These are phyloP conservation scores for Perdix hodgsoniae DNA, from an alignment of 2,797 vertebrate genomes.

Conservation along the genomic window DNA sequence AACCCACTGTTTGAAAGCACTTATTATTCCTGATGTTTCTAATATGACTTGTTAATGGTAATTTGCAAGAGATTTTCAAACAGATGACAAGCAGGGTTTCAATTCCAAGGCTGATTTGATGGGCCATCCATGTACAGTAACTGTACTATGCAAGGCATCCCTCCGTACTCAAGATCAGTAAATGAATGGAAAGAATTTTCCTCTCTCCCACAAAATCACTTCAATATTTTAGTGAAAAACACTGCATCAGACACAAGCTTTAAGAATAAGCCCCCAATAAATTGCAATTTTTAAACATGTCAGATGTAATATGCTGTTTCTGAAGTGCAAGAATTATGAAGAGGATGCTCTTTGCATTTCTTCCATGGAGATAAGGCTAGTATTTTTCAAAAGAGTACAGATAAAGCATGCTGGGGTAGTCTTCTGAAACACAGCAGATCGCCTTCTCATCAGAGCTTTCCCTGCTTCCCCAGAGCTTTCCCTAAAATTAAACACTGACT, in stretches of 20 bases:
- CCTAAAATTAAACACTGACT: conserved; percentile 40
- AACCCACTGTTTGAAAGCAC: background rate
- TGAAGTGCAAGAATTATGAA: conserved; percentile 6
- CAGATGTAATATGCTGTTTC: background rate
- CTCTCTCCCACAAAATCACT: conserved; percentile 6
- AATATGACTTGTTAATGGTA: conserved; percentile 5
- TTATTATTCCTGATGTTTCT: conserved; percentile 14
- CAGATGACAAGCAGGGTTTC: background rate
- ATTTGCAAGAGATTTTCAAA: background rate
- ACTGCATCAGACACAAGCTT: conserved; percentile 6
- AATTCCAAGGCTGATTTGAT: background rate
- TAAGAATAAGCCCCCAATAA: conserved; percentile 30
- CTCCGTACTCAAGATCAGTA: background rate
- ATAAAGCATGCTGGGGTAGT: conserved; percentile 37
- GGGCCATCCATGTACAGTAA: background rate
- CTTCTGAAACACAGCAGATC: background rate
- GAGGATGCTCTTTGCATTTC: conserved; percentile 7
- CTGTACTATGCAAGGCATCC: background rate
- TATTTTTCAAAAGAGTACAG: conserved; percentile 35
- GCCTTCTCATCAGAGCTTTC: background rate
- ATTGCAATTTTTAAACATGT: background rate
- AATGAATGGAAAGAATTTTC: background rate
- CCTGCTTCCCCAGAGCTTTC: background rate
- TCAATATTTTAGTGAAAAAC: conserved; percentile 48
- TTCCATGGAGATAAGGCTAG: conserved; percentile 23